A percentile compares a stretch with the other conserved stretches of the same genome.
Evolutionary conservation across 2,113 vertebrate species (phyloP).

Genomic region (Xiphorhynchus elegans): DNA sequence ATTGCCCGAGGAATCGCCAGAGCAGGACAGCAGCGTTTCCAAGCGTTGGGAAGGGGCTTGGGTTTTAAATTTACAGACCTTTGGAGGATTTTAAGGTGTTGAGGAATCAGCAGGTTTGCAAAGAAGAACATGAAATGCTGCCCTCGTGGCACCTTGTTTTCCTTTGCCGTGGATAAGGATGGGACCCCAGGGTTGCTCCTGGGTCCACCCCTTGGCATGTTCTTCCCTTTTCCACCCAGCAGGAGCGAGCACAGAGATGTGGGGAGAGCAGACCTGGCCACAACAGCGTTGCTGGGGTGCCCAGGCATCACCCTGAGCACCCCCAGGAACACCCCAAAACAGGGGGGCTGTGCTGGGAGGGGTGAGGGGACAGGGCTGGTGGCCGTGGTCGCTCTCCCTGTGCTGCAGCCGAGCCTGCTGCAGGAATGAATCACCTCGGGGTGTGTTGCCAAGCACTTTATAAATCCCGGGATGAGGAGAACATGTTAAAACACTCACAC

Average conservation of each 20-base stretch:
- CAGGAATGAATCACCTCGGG: background rate
- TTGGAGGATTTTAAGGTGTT: background rate
- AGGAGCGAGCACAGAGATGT: rapidly evolving
- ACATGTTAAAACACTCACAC: background rate
- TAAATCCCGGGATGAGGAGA: background rate
- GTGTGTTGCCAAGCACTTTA: background rate
- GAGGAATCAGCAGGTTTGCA: background rate
- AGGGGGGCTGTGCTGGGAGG: background rate
- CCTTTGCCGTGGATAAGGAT: rapidly evolving
- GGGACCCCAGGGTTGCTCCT: background rate
- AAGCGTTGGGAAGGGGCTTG: background rate
- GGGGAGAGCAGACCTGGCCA: background rate
- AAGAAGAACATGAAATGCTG: background rate
- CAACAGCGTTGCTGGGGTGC: rapidly evolving
- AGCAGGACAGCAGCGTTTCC: rapidly evolving
- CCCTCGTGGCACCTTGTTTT: too few relatives aligned
- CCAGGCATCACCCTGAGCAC: background rate
- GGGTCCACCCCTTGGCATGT: rapidly evolving
- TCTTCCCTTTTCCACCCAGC: background rate
- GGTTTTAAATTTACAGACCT: background rate
- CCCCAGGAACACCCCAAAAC: background rate
- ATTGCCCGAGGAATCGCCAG: background rate
- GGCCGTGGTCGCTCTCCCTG: rapidly evolving
- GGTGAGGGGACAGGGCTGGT: background rate
- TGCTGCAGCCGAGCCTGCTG: background rate